These are phyloP conservation scores for Aplysina aerophoba DNA, from an alignment of 37 sponge, comb jelly and placozoan genomes.

Conservation along the genomic window DNA sequence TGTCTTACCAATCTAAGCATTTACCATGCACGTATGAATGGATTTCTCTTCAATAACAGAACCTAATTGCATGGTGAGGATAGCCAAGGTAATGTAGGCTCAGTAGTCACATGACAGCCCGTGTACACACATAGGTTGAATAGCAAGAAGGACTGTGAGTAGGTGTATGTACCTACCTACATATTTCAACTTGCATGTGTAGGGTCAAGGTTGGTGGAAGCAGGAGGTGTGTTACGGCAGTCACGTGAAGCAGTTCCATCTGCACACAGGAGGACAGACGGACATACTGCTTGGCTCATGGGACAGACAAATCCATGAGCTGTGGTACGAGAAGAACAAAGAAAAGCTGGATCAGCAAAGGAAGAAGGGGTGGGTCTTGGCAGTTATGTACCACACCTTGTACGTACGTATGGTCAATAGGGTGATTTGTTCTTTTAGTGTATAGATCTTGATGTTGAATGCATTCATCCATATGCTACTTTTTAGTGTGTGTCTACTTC, in stretches of 20 bases:
- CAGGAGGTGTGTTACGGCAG: conserved; percentile 73
- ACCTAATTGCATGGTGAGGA: too few relatives aligned
- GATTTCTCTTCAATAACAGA: too few relatives aligned
- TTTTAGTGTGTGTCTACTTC: not conserved
- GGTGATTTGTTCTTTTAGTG: too few relatives aligned
- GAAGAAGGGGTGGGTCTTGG: conserved; percentile 28
- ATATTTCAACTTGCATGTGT: too few relatives aligned
- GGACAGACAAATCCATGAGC: conserved; percentile 54
- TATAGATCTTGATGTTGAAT: not conserved
- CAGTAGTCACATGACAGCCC: too few relatives aligned
- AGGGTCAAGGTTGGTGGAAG: conserved; percentile 75
- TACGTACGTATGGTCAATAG: not conserved
- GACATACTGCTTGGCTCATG: conserved; percentile 66
- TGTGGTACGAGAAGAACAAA: conserved; percentile 68
- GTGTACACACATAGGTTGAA: too few relatives aligned
- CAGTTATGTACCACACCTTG: not conserved
- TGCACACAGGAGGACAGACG: not conserved
- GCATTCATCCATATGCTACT: too few relatives aligned
- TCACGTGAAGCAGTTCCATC: conserved; percentile 72
- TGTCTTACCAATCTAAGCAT: too few relatives aligned
- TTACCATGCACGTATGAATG: too few relatives aligned
- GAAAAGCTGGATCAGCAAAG: not conserved
- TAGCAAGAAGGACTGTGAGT: too few relatives aligned
- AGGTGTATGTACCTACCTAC: too few relatives aligned
- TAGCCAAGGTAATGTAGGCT: too few relatives aligned